Base-by-base conservation (phyloP, 2,797 vertebrate species). In the Eupleurogrammus muticus region DNA sequence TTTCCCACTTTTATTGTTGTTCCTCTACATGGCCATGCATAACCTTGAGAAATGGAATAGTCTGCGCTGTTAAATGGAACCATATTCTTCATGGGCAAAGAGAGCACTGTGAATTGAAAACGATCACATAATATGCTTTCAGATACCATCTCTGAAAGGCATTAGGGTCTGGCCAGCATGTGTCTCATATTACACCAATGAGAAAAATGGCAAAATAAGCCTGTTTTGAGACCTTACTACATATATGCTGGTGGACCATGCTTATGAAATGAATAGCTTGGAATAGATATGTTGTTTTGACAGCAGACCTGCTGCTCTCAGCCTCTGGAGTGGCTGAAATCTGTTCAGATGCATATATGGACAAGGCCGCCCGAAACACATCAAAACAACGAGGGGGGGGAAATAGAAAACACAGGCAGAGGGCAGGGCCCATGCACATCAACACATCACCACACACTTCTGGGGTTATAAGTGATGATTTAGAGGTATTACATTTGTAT, bases 61-160 rank as follows among this genome's bases (percentile, higher is more conserved):
- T 76, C 72, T 63, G 81, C 66, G 48, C 81, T 59, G 65, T 83
- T 92, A 90, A 93, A 91, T 82, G 84, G 88, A 92, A 90, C 83
- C 90, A 90, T 88, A 90, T 92, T 93, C 87, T 88, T 92, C 90
- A 90, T 67, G 77, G 86, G 82, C 80, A 79, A 86, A 85, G 77
- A 84, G 80, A 89, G 85, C 80, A 73, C 76, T 47, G 81, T 82
- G 84, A 89, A 91, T 89, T 83, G 84, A 88, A 92, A 90, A 88
- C 64, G 76, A 92, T 91, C 84, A 87, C 84, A 92, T 92, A 90
- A 91, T 89, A 81, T 90, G 82, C 90, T 89, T 81, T 86, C 82
- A 85, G 92, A 91, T 92, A 89, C 79, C 80, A 91, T 92, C 90
- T 92, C 85, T 86, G 82, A 90, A 87, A 91, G 82, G 88, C 87